Evolutionary conservation across 2,797 vertebrate species (phyloP).

Genomic region (Ataeniobius toweri): DNA sequence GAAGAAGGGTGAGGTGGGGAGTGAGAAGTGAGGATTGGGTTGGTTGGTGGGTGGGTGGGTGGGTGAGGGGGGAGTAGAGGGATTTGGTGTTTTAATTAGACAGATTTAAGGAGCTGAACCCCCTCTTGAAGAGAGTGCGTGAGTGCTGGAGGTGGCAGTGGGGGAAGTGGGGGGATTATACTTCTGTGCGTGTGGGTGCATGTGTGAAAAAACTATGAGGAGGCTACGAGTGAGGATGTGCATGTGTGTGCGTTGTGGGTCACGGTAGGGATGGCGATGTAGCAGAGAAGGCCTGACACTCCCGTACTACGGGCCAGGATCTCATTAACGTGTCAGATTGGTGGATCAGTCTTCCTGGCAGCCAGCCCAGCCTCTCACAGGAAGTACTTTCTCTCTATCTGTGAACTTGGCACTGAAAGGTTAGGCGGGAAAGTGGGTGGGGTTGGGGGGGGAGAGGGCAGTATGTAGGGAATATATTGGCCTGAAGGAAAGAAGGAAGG

Average conservation of each 20-base stretch:
- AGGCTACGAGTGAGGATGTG: conserved; percentile 30
- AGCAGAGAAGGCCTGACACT: conserved; percentile 86
- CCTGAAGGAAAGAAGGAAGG: conserved; percentile 45
- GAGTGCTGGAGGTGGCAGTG: not conserved
- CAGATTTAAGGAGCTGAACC: conserved; percentile 97
- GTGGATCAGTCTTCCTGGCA: conserved; percentile 88
- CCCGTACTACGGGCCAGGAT: conserved; percentile 81
- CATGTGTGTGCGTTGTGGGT: conserved; percentile 54
- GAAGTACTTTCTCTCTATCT: conserved; percentile 79
- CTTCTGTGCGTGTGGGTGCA: conserved; percentile 42
- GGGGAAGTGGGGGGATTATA: conserved; percentile 3
- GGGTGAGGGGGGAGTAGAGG: conserved; percentile 83
- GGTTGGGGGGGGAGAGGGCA: conserved; percentile 28
- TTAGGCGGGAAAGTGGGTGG: conserved; percentile 40
- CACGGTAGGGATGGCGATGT: conserved; percentile 74
- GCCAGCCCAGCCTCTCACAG: conserved; percentile 79
- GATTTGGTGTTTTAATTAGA: conserved; percentile 99
- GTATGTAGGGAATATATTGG: conserved; percentile 49
- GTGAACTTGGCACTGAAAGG: conserved; percentile 77
- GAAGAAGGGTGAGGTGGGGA: conserved; percentile 7
- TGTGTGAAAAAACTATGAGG: conserved; percentile 48
- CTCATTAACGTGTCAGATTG: conserved; percentile 97
- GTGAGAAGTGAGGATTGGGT: conserved; percentile 66
- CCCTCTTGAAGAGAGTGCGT: conserved; percentile 65
- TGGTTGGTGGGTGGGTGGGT: conserved; percentile 69